Base-by-base conservation (phyloP, 2,113 vertebrate genomes). In the Tricholaema leucomelas region DNA sequence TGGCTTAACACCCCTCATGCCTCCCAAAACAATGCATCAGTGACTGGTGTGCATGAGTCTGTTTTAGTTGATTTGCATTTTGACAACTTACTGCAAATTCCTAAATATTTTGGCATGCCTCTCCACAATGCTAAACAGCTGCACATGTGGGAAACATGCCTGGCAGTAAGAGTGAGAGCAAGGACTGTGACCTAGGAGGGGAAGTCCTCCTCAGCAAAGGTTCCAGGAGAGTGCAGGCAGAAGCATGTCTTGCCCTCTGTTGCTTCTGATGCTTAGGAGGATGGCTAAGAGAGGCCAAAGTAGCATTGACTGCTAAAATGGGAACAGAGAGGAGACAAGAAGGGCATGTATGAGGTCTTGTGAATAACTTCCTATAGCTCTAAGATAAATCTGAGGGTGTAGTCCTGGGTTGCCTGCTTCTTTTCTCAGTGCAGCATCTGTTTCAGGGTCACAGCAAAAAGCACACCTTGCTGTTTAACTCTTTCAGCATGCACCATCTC, bases 1-100 rank as follows among this genome's bases (percentile, higher is more conserved):
- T 6, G 59, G 12, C 8, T 69, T 79, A 64, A 81, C 15, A 33
- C 1, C 1, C 2, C 3, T 27, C 8, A 1, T 2, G 2, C 3
- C 5, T 8, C 3, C 12, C 31, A 23, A 65, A 61, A 24, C 1
- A 48, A 81, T 16, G 14, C 38, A 42, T 20, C 77, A 67, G 9
- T 20, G 16, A 61, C 27, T 5, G 1, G 5, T 12, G 6, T 31
- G 24, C 17, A 48, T 58, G 10, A 21, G 77, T 46, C 40, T 56
- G 8, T 58, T 85, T 21, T 12, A 33, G 8, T 12, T 28, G 10
- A 23, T 44, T 76, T 17, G 8, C 17, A 10, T 59, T 70, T 66
- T 66, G 20, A 50, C 35, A 56, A 11, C 17, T 60, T 69, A 10
- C 50, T 56, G 10, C 17, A 75, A 14, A 40, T 70, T 54, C 33